Base-by-base conservation (phyloP, 2,888 invertebrate genomes). In the Notodonta dromedarius region DNA sequence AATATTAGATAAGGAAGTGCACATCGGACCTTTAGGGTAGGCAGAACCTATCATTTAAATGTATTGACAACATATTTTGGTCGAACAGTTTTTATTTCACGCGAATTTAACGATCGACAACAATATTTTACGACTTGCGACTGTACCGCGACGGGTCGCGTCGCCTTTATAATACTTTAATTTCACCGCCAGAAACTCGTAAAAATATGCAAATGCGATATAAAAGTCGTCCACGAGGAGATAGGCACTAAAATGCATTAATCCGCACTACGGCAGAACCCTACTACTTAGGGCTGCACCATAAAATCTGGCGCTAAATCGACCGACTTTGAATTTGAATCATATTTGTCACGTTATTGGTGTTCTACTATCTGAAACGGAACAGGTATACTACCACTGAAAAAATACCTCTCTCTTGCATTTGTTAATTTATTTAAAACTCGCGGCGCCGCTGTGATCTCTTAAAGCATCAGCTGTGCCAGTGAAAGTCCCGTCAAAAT, bases 121-220 rank as follows among this genome's bases (percentile, higher is more conserved):
- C 90, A 89, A 85, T 90, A 90, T 91, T 93, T 93, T 87, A 92
- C 89, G 90, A 91, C 80, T 81, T 80, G 79, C 80, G 85, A 80
- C 85, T 88, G 87, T 89, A 89, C 88, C 84, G 88, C 87, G 85
- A 84, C 81, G 88, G 89, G 87, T 86, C 85, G 86, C 83, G 86
- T 88, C 85, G 86, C 83, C 82, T 88, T 91, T 91, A 90, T 89
- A 90, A 91, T 90, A 89, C 90, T 92, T 93, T 92, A 93, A 93
- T 93, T 93, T 89, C 88, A 86, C 92, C 91, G 91, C 85, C 88
- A 85, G 89, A 88, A 88, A 88, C 85, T 88, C 78, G 89, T 93
- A 92, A 92, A 93, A 92, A 87, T 90, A 93, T 93, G 92, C 88
- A 91, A 93, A 93, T 92, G 86, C 79, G 80, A 78, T 83, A 88